Evolutionary conservation across 2,888 invertebrate species (phyloP).

Genomic region (Agrotis clavis): DNA sequence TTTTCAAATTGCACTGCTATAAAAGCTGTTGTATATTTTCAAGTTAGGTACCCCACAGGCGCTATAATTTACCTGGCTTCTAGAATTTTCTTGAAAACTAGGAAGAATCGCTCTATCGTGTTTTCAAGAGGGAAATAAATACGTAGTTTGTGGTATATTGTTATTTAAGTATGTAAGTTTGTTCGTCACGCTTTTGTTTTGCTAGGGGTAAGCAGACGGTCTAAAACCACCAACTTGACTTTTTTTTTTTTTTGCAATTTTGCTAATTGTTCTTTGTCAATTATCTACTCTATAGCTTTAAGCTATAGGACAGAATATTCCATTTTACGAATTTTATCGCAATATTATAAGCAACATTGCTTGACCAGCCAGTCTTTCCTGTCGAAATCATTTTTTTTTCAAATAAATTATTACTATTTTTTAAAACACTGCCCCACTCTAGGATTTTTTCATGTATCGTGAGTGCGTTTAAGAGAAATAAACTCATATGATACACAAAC

Average conservation of each 20-base stretch:
- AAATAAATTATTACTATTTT: too few species aligned
- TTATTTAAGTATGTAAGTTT: neutral
- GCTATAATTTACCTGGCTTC: constrained; percentile 34
- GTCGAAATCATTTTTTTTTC: too few species aligned
- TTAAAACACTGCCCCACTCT: too few species aligned
- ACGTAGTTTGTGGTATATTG: neutral
- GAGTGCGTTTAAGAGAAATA: too few species aligned
- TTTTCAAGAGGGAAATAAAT: neutral
- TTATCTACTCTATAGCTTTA: too few species aligned
- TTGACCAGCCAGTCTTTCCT: too few species aligned
- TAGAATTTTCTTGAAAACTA: constrained; percentile 25
- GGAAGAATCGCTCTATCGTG: constrained; percentile 5
- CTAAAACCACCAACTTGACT: neutral
- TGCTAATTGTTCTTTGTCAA: neutral
- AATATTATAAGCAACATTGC: too few species aligned
- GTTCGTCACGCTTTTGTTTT: neutral
- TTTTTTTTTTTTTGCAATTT: neutral
- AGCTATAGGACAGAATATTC: too few species aligned
- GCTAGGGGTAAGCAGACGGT: neutral
- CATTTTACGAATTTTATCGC: too few species aligned
- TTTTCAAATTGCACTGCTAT: constrained; percentile 37
- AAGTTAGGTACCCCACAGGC: constrained; percentile 30
- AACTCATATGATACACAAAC: too few species aligned
- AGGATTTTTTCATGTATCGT: too few species aligned
- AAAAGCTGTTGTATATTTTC: constrained; percentile 52